Percentiles rank a stretch among this genome's conserved stretches.
phyloP scores from a whole-genome alignment of 2,113 vertebrate species.

The Triplophysa dalaica region DNA sequence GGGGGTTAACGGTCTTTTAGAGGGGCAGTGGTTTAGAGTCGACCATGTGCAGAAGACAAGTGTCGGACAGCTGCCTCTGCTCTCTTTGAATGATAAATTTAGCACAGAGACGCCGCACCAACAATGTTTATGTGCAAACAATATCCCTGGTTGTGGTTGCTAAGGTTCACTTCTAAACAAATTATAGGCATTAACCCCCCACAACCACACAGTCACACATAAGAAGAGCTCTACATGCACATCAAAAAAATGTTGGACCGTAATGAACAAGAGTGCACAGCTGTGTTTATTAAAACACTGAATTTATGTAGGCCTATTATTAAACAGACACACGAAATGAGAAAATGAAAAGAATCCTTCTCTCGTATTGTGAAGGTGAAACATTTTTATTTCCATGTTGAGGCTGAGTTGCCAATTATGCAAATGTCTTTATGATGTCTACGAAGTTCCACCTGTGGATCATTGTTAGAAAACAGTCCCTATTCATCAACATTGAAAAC shows the following conservation, averaged over 20 bases:
- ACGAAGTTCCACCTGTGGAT: background rate
- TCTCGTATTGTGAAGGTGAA: background rate
- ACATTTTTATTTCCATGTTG: background rate
- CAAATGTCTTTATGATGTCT: conserved; percentile 15
- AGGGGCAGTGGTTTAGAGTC: background rate
- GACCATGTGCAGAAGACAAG: background rate
- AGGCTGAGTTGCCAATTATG: background rate
- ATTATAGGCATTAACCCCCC: no score
- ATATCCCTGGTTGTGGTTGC: conserved; percentile 30
- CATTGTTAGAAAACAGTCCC: background rate
- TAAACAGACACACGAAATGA: background rate
- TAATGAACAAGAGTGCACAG: no score
- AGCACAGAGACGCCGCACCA: conserved; percentile 17
- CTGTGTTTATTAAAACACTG: no score
- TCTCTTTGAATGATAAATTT: conserved; percentile 47
- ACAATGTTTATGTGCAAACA: conserved; percentile 56
- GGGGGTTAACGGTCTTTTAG: background rate
- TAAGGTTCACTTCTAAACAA: conserved; percentile 21
- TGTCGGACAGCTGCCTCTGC: conserved; percentile 39
- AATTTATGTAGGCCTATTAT: no score
- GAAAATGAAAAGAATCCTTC: background rate
- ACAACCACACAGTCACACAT: no score
- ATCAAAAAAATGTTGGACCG: no score
- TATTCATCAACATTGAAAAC: background rate
- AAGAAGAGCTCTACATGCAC: no score